Percentiles rank a stretch among this genome's conserved stretches.
Evolutionary conservation across 1,140 invertebrate species (phyloP).

Genomic region (Drosophila pseudoobscura): DNA sequence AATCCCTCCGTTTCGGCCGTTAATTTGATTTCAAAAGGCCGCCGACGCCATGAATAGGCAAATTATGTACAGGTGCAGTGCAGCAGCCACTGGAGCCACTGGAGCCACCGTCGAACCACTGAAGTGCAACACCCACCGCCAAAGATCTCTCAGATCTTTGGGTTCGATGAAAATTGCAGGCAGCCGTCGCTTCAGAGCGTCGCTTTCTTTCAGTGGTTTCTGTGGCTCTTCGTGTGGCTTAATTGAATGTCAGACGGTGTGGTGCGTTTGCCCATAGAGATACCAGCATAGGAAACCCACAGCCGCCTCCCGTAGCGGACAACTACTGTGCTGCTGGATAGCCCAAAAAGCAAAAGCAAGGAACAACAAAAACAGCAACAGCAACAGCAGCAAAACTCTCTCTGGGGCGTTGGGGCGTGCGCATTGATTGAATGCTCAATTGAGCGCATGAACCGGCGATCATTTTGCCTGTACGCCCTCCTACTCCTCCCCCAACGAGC

Average conservation of each 20-base stretch:
- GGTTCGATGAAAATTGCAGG: constrained; percentile 53
- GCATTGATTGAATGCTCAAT: constrained; percentile 77
- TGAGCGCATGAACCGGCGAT: constrained; percentile 74
- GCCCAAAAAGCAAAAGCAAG: constrained; percentile 16
- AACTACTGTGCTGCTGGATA: constrained; percentile 53
- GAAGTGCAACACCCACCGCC: constrained; percentile 60
- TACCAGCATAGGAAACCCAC: constrained; percentile 21
- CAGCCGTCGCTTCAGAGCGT: constrained; percentile 23
- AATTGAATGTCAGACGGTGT: constrained; percentile 66
- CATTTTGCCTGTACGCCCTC: constrained; percentile 57
- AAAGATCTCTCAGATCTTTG: constrained; percentile 43
- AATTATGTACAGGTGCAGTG: constrained; percentile 69
- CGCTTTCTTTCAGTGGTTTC: constrained; percentile 29
- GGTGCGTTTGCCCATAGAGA: background rate
- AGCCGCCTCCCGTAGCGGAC: background rate
- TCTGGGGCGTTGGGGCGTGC: constrained; percentile 62
- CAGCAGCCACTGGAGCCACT: constrained; percentile 3
- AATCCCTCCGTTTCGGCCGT: constrained; percentile 35
- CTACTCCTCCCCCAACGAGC: constrained; percentile 1
- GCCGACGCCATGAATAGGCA: constrained; percentile 66
- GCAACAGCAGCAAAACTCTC: constrained; percentile 31
- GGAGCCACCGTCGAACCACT: constrained; percentile 36
- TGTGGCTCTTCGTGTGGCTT: constrained; percentile 47
- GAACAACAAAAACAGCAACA: constrained; percentile 15
- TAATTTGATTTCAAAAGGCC: constrained; percentile 76